A percentile compares a stretch with the other conserved stretches of the same genome.
These are phyloP conservation scores for Zaprionus lachaisei DNA, from an alignment of 1,140 invertebrate species.

Conservation along the genomic window DNA sequence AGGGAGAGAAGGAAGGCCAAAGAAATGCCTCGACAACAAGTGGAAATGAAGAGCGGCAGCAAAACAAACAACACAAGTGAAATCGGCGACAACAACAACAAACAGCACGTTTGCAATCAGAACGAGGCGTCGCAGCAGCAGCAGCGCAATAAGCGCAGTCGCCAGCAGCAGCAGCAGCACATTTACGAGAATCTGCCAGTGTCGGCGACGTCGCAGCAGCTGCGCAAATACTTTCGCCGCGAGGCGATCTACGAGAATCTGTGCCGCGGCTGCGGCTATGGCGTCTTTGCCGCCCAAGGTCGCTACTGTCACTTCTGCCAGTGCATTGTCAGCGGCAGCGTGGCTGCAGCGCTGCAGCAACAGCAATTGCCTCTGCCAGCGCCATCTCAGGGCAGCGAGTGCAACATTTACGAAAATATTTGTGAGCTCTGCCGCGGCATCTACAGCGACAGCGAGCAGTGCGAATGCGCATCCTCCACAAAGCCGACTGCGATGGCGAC, in stretches of 20 bases:
- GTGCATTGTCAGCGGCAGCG: slow-evolving; percentile 70
- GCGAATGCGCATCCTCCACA: slow-evolving; percentile 37
- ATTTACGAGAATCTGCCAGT: slow-evolving; percentile 72
- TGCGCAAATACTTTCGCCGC: slow-evolving; percentile 74
- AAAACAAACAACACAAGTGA: slow-evolving; percentile 26
- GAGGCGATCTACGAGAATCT: slow-evolving; percentile 79
- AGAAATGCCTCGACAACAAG: slow-evolving; percentile 53
- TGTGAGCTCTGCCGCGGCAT: slow-evolving; percentile 69
- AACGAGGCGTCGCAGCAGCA: slow-evolving; percentile 28
- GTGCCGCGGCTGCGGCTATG: slow-evolving; percentile 80
- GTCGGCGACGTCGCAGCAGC: slow-evolving; percentile 41
- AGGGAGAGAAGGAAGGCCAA: slow-evolving; percentile 10
- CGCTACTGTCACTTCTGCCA: slow-evolving; percentile 77
- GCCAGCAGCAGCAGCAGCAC: slow-evolving; percentile 38
- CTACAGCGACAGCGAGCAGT: slow-evolving; percentile 67
- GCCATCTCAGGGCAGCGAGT: slow-evolving; percentile 15
- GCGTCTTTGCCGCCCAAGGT: slow-evolving; percentile 77
- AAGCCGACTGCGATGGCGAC: neutral
- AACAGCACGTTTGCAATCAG: slow-evolving; percentile 48
- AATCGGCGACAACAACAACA: slow-evolving; percentile 49
- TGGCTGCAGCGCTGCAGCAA: slow-evolving; percentile 37
- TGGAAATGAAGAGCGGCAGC: slow-evolving; percentile 40
- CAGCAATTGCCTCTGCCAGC: neutral
- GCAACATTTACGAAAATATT: slow-evolving; percentile 80
- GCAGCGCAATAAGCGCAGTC: slow-evolving; percentile 32